Conservation (phyloP, 2,888 invertebrate genomes). For the Athrips mouffetella region DNA sequence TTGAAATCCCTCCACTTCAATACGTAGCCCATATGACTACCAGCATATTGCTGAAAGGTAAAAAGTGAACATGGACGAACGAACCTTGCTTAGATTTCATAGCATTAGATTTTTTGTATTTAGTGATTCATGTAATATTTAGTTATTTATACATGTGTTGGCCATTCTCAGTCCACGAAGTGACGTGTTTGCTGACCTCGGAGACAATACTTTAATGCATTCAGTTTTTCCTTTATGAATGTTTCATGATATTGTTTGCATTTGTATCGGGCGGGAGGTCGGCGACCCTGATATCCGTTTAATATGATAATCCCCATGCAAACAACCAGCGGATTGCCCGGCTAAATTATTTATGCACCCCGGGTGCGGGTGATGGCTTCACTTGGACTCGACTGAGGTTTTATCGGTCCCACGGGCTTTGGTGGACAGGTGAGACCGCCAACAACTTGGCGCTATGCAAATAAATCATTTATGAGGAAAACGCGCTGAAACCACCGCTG, state of each 20-base stretch:
- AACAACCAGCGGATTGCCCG: constrained; percentile 72
- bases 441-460: constrained; percentile 41
- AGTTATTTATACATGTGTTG: too few species aligned
- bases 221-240: constrained; percentile 68
- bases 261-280: constrained; percentile 58
- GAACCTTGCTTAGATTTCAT: too few species aligned
- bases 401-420: constrained; percentile 56
- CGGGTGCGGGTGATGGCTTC: constrained; percentile 64
- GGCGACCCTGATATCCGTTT: constrained; percentile 72
- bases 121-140: too few species aligned
- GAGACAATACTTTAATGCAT: too few species aligned
- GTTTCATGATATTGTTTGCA: constrained; percentile 70
- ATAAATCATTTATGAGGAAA: constrained; percentile 43
- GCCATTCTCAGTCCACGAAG: too few species aligned
- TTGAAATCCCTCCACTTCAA: too few species aligned
- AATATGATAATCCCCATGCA: constrained; percentile 78
- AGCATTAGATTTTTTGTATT: too few species aligned
- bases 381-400: constrained; percentile 56
- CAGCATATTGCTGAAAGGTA: too few species aligned
- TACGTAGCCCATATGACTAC: too few species aligned
- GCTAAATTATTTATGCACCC: constrained; percentile 76
- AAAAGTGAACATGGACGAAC: too few species aligned
- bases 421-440: constrained; percentile 46
- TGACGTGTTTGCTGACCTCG: too few species aligned
- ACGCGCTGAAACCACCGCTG: constrained; percentile 1